A percentile compares a stretch with the other conserved stretches of the same genome.
Evolutionary conservation across 92 coral and sea anemone genomes (phyloP).

Genomic region (Heteractis magnifica): DNA sequence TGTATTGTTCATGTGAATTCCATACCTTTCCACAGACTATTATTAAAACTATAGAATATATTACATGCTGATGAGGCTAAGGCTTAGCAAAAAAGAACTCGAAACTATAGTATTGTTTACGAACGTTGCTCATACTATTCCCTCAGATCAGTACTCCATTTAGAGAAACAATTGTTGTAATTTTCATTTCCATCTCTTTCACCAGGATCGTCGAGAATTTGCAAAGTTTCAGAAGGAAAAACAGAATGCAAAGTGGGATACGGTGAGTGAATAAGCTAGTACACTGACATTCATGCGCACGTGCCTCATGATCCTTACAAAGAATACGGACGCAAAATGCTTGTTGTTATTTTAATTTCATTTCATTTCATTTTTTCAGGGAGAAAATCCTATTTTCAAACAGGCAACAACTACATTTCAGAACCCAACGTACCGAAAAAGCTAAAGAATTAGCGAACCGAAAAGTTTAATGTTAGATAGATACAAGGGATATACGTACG

Average conservation of each 20-base stretch:
- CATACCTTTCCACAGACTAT: no score
- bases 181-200: background rate
- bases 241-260: constrained; percentile 72
- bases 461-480: background rate
- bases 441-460: background rate
- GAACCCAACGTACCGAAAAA: constrained; percentile 84
- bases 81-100: no score
- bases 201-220: constrained; percentile 81
- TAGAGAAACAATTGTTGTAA: no score
- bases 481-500: background rate
- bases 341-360: background rate
- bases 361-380: constrained; percentile 43
- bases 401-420: constrained; percentile 96
- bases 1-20: no score
- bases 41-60: no score
- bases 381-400: constrained; percentile 95
- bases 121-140: background rate
- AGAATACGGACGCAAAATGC: background rate
- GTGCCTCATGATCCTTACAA: background rate
- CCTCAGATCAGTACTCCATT: no score
- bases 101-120: no score
- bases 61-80: no score
- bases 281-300: no score
- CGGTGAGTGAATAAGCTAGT: constrained; percentile 29
- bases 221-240: constrained; percentile 80